These are phyloP conservation scores for Laspeyria flexula DNA, from an alignment of 2,888 invertebrate genomes.

Conservation along the genomic window DNA sequence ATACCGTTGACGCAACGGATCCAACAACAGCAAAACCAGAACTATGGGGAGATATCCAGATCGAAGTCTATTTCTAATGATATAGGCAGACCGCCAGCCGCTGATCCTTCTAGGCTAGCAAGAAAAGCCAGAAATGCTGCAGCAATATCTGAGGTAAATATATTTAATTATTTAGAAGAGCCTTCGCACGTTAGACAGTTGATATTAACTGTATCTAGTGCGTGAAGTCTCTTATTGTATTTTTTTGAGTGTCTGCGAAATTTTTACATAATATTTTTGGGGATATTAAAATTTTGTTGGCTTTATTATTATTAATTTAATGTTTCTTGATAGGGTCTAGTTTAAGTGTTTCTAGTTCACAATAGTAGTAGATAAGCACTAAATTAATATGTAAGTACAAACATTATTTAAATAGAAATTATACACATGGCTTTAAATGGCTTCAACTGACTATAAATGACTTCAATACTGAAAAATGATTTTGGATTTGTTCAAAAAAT, in stretches of 20 bases:
- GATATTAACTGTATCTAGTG: neutral
- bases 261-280: slow-evolving; percentile 23
- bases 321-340: too few species aligned
- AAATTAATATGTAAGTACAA: neutral
- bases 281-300: neutral
- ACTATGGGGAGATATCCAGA: slow-evolving; percentile 72
- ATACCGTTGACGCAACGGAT: slow-evolving; percentile 86
- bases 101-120: slow-evolving; percentile 64
- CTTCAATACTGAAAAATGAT: neutral
- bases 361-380: neutral
- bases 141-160: slow-evolving; percentile 71
- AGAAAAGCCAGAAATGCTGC: slow-evolving; percentile 70
- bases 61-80: slow-evolving; percentile 87
- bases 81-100: slow-evolving; percentile 81
- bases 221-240: slow-evolving; percentile 3
- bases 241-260: slow-evolving; percentile 64
- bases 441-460: neutral
- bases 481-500: neutral
- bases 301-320: neutral
- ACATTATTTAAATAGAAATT: neutral
- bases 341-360: neutral
- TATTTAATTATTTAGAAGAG: neutral
- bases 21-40: slow-evolving; percentile 67
- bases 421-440: neutral
- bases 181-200: neutral